A percentile compares a stretch with the other conserved stretches of the same genome.
Conservation (phyloP, 2,888 invertebrate species). For the Euphydryas editha region DNA sequence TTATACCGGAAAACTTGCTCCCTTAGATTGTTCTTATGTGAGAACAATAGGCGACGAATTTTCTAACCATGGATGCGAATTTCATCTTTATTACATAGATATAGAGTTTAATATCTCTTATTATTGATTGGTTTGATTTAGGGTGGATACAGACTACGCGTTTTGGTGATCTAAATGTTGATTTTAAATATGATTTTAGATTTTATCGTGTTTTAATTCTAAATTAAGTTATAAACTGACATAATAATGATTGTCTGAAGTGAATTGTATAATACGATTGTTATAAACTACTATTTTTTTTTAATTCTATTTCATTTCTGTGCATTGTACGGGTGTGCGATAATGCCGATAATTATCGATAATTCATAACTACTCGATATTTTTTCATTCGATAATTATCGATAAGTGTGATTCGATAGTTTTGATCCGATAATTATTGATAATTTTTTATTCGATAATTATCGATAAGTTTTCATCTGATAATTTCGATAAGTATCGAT, state of each 20-base stretch:
- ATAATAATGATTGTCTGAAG: too few species aligned
- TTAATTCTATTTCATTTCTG: too few species aligned
- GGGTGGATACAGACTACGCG: constrained; percentile 20
- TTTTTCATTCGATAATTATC: too few species aligned
- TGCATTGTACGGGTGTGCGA: too few species aligned
- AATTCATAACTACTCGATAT: too few species aligned
- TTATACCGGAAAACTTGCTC: constrained; percentile 58
- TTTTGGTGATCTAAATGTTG: neutral
- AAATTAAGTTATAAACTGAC: neutral
- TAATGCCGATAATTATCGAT: too few species aligned
- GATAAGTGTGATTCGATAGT: too few species aligned
- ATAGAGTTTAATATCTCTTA: constrained; percentile 25
- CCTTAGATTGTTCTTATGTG: constrained; percentile 43
- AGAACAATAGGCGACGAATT: constrained; percentile 42
- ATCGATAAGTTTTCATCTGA: too few species aligned
- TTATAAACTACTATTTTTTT: too few species aligned
- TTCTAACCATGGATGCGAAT: constrained; percentile 17
- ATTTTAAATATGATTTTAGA: neutral
- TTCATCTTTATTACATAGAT: constrained; percentile 16
- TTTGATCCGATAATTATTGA: too few species aligned
- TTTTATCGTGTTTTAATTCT: neutral
- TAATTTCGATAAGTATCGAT: too few species aligned
- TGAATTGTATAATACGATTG: neutral
- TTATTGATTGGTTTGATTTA: neutral
- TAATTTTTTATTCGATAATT: too few species aligned